A percentile compares a stretch with the other conserved stretches of the same genome.
Conservation (phyloP, 1,140 invertebrate genomes). For the Tetragonula clypearis region DNA sequence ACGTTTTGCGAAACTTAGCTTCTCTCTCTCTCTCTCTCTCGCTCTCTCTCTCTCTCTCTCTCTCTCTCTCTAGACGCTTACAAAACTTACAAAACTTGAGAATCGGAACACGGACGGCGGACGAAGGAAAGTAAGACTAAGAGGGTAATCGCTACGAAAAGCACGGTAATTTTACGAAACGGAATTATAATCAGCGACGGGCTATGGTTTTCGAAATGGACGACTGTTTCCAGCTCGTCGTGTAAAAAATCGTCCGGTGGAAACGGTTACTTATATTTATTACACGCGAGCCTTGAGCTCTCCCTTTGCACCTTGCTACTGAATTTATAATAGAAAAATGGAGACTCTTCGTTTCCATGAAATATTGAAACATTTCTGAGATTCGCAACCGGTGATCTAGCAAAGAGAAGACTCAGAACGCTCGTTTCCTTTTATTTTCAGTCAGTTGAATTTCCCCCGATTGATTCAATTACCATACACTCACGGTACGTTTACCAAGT, state of each 20-base stretch:
- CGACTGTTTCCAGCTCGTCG: not conserved
- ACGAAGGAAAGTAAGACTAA: not conserved
- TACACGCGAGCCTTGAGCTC: not conserved
- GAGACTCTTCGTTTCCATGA: not conserved
- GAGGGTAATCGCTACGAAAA: not conserved
- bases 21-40: not conserved
- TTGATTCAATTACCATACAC: too few relatives aligned
- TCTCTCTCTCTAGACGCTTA: not conserved
- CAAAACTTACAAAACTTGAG: not conserved
- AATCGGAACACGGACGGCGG: not conserved
- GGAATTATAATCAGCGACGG: not conserved
- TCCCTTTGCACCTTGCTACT: not conserved
- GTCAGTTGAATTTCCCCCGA: too few relatives aligned
- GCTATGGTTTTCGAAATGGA: not conserved
- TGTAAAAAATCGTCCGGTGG: not conserved
- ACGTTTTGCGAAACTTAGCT: not conserved
- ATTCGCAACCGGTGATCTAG: too few relatives aligned
- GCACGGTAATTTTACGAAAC: not conserved
- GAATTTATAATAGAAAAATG: not conserved
- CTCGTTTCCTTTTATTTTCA: too few relatives aligned
- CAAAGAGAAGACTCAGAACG: too few relatives aligned
- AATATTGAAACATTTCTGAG: too few relatives aligned
- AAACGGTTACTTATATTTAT: not conserved
- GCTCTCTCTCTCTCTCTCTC: too few relatives aligned
- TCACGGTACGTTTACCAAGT: too few relatives aligned